phyloP scores from a whole-genome alignment of 1,140 invertebrate genomes.

The Steinernema feltiae region DNA sequence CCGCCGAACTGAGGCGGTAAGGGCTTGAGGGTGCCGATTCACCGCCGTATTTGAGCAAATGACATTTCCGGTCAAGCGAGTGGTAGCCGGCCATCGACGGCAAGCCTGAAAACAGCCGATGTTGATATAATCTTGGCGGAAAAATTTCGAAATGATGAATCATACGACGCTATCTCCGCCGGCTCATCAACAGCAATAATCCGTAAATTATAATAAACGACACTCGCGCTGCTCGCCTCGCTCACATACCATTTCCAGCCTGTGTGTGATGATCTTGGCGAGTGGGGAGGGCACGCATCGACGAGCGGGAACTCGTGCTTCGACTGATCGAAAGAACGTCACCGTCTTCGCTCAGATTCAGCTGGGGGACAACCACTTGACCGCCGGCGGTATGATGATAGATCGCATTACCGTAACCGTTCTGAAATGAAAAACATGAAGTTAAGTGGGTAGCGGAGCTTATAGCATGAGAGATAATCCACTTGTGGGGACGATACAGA shows the following conservation, averaged over 20 bases:
- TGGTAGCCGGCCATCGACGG: constrained; percentile 20
- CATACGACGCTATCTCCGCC: neutral
- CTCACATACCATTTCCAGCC: neutral
- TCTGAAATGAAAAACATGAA: neutral
- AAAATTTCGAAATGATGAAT: neutral
- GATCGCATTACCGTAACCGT: constrained; percentile 5
- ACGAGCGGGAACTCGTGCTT: neutral
- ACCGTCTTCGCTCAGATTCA: neutral
- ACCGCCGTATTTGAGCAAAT: constrained; percentile 17
- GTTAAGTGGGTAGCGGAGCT: too few relatives aligned
- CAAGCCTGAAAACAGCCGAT: neutral
- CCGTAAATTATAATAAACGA: neutral
- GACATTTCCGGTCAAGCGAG: constrained; percentile 45
- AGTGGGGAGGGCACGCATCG: neutral
- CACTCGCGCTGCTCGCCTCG: too few relatives aligned
- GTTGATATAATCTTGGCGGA: neutral
- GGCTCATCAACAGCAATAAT: neutral
- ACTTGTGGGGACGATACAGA: neutral
- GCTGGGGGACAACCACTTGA: neutral
- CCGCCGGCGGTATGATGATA: neutral
- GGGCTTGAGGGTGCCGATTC: constrained; percentile 9
- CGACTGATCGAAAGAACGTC: constrained; percentile 1
- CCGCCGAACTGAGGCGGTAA: constrained; percentile 9
- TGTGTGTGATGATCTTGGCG: constrained; percentile 8
- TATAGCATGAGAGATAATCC: neutral